Evolutionary conservation across 2,888 invertebrate species (phyloP).

Genomic region (Rhopalosiphum nymphaeae): DNA sequence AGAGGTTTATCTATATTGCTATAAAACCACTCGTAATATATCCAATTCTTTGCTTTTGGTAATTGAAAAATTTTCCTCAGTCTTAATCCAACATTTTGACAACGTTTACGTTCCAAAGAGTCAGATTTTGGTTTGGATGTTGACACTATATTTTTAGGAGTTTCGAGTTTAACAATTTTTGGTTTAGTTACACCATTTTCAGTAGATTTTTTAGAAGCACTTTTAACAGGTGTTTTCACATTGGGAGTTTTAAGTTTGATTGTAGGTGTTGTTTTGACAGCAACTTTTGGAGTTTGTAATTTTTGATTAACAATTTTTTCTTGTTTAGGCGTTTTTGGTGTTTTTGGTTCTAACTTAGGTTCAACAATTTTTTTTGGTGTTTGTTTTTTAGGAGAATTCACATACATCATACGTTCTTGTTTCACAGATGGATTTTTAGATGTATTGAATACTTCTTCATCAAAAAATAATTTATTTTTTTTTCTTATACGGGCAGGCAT

Average conservation of each 20-base stretch:
- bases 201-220: slow-evolving; percentile 46
- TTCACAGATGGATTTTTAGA: slow-evolving; percentile 65
- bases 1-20: slow-evolving; percentile 95
- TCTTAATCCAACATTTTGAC: slow-evolving; percentile 90
- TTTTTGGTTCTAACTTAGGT: slow-evolving; percentile 63
- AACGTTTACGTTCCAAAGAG: slow-evolving; percentile 85
- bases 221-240: slow-evolving; percentile 51
- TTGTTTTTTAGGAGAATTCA: slow-evolving; percentile 62
- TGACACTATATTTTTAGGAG: slow-evolving; percentile 49
- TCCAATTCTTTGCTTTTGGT: slow-evolving; percentile 99
- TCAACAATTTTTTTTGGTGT: slow-evolving; percentile 59
- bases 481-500: slow-evolving; percentile 87
- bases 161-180: slow-evolving; percentile 46
- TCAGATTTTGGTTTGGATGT: slow-evolving; percentile 55
- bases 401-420: slow-evolving; percentile 65
- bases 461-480: slow-evolving; percentile 89
- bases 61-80: slow-evolving; percentile 93
- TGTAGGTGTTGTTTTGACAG: slow-evolving; percentile 52
- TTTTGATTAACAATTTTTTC: slow-evolving; percentile 56
- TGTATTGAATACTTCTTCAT: slow-evolving; percentile 82
- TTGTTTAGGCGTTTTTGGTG: slow-evolving; percentile 66
- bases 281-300: slow-evolving; percentile 57
- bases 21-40: slow-evolving; percentile 99
- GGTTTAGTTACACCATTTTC: slow-evolving; percentile 58
- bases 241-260: slow-evolving; percentile 56